These are phyloP conservation scores for Pheucticus melanocephalus DNA, from an alignment of 2,113 vertebrate genomes.

Conservation along the genomic window DNA sequence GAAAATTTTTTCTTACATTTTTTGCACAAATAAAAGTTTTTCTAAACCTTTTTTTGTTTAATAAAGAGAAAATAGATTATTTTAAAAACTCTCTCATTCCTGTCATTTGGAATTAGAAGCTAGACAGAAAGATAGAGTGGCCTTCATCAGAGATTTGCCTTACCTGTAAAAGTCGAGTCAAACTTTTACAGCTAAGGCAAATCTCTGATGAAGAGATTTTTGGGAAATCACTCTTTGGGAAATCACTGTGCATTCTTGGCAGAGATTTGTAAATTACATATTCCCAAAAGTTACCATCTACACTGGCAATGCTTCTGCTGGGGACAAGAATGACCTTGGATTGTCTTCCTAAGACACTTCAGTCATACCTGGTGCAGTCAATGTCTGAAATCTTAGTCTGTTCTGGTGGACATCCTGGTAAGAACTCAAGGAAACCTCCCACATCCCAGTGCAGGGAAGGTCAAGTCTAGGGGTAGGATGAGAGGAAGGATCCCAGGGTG, in stretches of 20 bases:
- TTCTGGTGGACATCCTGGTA: neutral
- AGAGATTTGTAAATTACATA: neutral
- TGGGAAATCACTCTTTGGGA: neutral
- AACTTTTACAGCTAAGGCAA: neutral
- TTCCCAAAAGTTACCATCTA: neutral
- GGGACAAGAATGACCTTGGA: neutral
- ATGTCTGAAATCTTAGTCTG: neutral
- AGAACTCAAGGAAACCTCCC: neutral
- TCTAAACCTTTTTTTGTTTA: neutral
- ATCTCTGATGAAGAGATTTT: too few relatives aligned
- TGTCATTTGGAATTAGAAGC: neutral
- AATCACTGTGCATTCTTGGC: neutral
- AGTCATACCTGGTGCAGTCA: neutral
- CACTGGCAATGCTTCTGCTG: neutral
- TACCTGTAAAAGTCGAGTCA: neutral
- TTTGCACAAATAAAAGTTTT: neutral
- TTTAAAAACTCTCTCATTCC: neutral
- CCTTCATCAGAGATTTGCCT: neutral
- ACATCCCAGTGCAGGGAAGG: neutral
- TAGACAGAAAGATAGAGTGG: neutral
- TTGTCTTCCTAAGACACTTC: neutral
- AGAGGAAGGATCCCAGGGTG: neutral
- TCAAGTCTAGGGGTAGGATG: neutral
- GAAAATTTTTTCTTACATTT: neutral
- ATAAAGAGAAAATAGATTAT: neutral